Base-by-base conservation (phyloP, 2,113 vertebrate species). In the Gopherus evgoodei region DNA sequence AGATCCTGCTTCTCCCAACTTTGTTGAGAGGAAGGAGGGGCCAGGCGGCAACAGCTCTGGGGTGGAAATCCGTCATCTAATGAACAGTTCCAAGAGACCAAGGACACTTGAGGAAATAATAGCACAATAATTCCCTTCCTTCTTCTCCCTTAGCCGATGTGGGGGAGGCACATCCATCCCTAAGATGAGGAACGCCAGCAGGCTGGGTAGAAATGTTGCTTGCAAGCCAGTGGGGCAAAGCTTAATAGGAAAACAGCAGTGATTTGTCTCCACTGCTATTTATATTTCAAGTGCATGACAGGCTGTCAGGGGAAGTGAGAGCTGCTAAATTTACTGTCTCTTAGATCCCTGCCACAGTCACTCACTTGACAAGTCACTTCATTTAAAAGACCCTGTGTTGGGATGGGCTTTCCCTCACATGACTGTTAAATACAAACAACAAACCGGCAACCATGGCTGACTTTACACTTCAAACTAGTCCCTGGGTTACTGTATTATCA, bases 171-270 rank as follows among this genome's bases (percentile, higher is more conserved):
- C 38, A 84, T 59, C 79, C 29, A 69, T 95, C 96, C 95, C 92
- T 86, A 93, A 97, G 90, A 95, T 1, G 35, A 94, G 86, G 76
- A 29, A 44, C 1, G 47, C 86, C 10, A 2, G 62, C 85, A 89
- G 87, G 38, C 91, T 93, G 90, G 94, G 91, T 91, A 92, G 89
- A 93, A 90, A 83, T 6, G 79, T 95, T 96, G 87, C 96, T 94
- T 94, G 95, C 91, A 97, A 97, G 93, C 95, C 89, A 97, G 96
- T 95, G 97, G 98, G 97, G 97, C 97, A 98, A 97, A 98, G 95
- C 96, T 98, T 98, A 98, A 98, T 98, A 98, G 96, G 97, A 98
- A 98, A 98, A 98, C 98, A 98, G 97, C 97, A 97, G 97, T 86
- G 85, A 98, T 98, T 98, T 98, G 97, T 98, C 97, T 98, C 97